Percentiles rank a stretch among this genome's conserved stretches.
Evolutionary conservation across 2,888 invertebrate genomes (phyloP).

Genomic region (Thereva unica): DNA sequence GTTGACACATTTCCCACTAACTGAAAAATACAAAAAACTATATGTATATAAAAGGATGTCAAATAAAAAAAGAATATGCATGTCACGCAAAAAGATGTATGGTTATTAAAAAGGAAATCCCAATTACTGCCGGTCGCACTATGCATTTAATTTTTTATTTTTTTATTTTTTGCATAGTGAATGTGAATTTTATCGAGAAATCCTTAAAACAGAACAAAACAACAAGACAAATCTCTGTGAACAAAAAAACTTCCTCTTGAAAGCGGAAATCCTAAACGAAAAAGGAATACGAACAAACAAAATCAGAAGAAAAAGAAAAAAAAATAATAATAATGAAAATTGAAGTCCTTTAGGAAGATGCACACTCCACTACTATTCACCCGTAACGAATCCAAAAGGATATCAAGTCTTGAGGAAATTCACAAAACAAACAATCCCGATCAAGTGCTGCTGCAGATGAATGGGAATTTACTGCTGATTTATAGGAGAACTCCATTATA

Average conservation of each 20-base stretch:
- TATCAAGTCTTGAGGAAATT: neutral
- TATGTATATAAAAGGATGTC: too few species aligned
- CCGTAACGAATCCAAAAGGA: slow-evolving; percentile 19
- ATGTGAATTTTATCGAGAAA: too few species aligned
- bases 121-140: too few species aligned
- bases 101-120: too few species aligned
- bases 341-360: slow-evolving; percentile 29
- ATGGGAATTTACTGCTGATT: slow-evolving; percentile 19
- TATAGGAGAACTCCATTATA: slow-evolving; percentile 4
- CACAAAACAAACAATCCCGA: slow-evolving; percentile 30
- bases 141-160: too few species aligned
- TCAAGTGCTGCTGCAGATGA: slow-evolving; percentile 5
- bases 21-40: too few species aligned
- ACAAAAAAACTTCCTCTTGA: slow-evolving; percentile 16
- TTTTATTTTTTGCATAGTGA: too few species aligned
- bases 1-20: too few species aligned
- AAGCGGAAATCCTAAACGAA: slow-evolving; percentile 22
- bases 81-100: too few species aligned
- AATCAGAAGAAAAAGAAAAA: neutral
- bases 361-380: slow-evolving; percentile 24
- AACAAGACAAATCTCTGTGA: too few species aligned
- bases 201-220: too few species aligned
- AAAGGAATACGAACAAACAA: neutral
- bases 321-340: slow-evolving; percentile 12
- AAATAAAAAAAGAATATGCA: too few species aligned